phyloP scores from a whole-genome alignment of 2,113 vertebrate species.

The Semnornis frantzii region DNA sequence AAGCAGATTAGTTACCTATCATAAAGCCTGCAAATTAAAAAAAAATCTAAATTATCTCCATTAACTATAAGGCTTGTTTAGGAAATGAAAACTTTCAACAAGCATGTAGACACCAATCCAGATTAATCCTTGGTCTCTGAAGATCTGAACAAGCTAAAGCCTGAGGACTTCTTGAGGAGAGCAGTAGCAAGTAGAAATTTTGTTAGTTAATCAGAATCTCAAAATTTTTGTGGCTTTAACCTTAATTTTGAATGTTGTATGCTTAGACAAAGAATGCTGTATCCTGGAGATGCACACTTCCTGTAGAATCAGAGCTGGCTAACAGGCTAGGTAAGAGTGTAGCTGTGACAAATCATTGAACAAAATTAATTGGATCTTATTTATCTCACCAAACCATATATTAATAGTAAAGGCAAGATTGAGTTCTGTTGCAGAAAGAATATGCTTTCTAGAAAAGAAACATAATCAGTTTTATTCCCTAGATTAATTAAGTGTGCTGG shows the following conservation, averaged over 20 bases:
- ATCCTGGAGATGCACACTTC: background rate
- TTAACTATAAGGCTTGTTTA: background rate
- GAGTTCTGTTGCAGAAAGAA: background rate
- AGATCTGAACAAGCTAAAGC: background rate
- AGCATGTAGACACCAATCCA: background rate
- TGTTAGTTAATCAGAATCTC: background rate
- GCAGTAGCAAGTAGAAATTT: background rate
- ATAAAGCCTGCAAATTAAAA: background rate
- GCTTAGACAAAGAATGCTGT: background rate
- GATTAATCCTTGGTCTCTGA: background rate
- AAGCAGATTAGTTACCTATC: background rate
- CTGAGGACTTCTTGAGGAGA: background rate
- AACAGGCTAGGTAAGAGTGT: background rate
- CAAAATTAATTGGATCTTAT: background rate
- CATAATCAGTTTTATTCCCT: constrained; percentile 38
- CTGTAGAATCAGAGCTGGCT: background rate
- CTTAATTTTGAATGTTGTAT: background rate
- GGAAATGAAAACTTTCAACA: background rate
- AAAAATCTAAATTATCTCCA: background rate
- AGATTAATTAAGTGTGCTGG: constrained; percentile 29
- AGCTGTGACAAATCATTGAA: background rate
- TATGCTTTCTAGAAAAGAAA: background rate
- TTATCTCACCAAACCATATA: background rate
- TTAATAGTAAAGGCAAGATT: background rate
- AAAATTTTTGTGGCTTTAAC: background rate